Percentiles rank a stretch among this genome's conserved stretches.
Evolutionary conservation across 2,888 invertebrate genomes (phyloP).

Genomic region (Pristionchus exspectatus): DNA sequence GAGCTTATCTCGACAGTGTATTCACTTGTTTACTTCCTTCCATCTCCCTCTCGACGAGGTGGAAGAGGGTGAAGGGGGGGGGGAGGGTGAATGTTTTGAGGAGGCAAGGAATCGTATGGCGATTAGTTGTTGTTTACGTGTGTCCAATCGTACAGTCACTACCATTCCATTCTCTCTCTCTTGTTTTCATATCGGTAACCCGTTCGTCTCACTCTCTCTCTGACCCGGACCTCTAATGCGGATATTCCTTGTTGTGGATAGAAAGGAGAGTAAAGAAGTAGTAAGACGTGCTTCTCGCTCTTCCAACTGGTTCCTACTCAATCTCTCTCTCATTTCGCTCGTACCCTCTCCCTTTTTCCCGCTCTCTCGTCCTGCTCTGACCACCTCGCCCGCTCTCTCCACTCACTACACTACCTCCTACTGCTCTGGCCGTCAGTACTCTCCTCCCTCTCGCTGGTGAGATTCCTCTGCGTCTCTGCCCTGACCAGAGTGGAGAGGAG

Average conservation of each 20-base stretch:
- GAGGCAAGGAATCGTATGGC: background rate
- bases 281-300: slow-evolving; percentile 42
- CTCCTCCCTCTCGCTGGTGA: background rate
- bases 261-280: slow-evolving; percentile 17
- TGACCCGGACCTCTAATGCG: slow-evolving; percentile 16
- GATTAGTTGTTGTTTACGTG: slow-evolving; percentile 44
- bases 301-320: slow-evolving; percentile 36
- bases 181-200: background rate
- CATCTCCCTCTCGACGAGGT: background rate
- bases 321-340: slow-evolving; percentile 16
- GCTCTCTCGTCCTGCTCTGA: background rate
- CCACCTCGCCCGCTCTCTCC: slow-evolving; percentile 17
- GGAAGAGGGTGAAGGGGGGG: background rate
- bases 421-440: too few species aligned
- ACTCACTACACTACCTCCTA: background rate
- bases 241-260: slow-evolving; percentile 26
- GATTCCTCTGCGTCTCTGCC: slow-evolving; percentile 43
- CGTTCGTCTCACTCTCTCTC: background rate
- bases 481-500: slow-evolving; percentile 14
- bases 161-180: background rate
- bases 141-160: background rate
- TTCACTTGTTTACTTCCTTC: slow-evolving; percentile 28
- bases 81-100: background rate
- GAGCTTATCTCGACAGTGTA: slow-evolving; percentile 31
- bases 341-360: background rate